phyloP scores from a whole-genome alignment of 2,888 invertebrate species.

The Pandemis heparana region DNA sequence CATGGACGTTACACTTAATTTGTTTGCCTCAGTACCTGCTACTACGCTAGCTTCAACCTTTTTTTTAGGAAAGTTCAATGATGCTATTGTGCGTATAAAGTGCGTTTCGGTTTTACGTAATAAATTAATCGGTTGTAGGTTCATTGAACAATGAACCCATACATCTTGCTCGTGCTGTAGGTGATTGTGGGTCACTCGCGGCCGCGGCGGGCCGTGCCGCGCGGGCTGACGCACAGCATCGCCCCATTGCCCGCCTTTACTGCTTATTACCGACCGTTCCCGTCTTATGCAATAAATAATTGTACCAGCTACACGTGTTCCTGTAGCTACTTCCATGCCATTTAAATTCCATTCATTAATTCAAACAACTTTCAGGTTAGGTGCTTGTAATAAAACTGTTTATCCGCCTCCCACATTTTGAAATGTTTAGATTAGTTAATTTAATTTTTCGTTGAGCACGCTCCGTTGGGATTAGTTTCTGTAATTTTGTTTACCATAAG shows the following conservation, averaged over 20 bases:
- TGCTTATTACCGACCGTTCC: slow-evolving; percentile 32
- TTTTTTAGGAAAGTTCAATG: neutral
- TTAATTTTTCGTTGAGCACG: slow-evolving; percentile 10
- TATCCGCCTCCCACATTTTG: slow-evolving; percentile 12
- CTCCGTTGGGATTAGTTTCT: neutral
- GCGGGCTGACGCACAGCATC: slow-evolving; percentile 29
- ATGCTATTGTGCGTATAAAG: neutral
- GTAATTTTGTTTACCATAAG: slow-evolving; percentile 4
- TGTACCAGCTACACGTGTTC: slow-evolving; percentile 28
- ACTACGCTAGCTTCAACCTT: neutral
- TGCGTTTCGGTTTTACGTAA: neutral
- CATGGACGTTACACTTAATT: neutral
- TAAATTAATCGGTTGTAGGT: neutral
- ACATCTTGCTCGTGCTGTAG: slow-evolving; percentile 39
- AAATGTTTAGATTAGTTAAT: slow-evolving; percentile 25
- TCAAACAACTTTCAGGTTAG: neutral
- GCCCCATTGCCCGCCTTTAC: slow-evolving; percentile 23
- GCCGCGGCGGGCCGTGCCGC: slow-evolving; percentile 7
- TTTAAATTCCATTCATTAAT: slow-evolving; percentile 29
- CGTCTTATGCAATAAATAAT: slow-evolving; percentile 25
- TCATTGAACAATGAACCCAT: slow-evolving; percentile 43
- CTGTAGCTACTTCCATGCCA: slow-evolving; percentile 13
- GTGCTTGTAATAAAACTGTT: slow-evolving; percentile 5
- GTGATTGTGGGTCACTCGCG: slow-evolving; percentile 44
- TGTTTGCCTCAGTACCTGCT: neutral